These are phyloP conservation scores for Euleptes europaea DNA, from an alignment of 2,113 vertebrate species.

Conservation along the genomic window DNA sequence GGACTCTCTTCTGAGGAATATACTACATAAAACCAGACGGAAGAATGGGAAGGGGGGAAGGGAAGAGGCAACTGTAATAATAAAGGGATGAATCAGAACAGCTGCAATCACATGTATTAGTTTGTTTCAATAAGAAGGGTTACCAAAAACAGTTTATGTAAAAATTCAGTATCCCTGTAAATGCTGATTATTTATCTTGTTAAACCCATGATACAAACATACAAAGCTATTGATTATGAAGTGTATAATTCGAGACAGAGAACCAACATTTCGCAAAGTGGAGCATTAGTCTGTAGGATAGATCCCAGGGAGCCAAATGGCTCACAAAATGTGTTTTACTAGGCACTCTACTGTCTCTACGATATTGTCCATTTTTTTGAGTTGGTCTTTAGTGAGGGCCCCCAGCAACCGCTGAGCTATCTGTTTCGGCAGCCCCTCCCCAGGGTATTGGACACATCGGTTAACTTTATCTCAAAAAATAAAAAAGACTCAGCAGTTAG, in stretches of 20 bases:
- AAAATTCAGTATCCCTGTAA: neutral
- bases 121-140: neutral
- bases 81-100: neutral
- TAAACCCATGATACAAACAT: conserved; percentile 17
- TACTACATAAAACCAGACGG: too few relatives aligned
- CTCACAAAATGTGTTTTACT: neutral
- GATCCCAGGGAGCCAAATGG: neutral
- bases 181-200: conserved; percentile 33
- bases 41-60: too few relatives aligned
- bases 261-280: conserved; percentile 28
- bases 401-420: conserved; percentile 34
- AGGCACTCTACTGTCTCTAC: conserved; percentile 8
- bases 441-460: conserved; percentile 26
- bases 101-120: neutral
- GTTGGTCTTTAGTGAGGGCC: conserved; percentile 33
- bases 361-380: neutral
- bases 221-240: conserved; percentile 30
- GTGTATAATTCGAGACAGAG: conserved; percentile 44
- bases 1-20: too few relatives aligned
- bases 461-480: conserved; percentile 58
- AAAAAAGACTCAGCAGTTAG: conserved; percentile 54
- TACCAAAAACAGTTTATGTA: neutral
- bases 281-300: neutral
- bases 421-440: conserved; percentile 30
- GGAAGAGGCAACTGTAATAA: neutral